A percentile compares a stretch with the other conserved stretches of the same genome.
Conservation (phyloP, 2,888 invertebrate genomes). For the Lepidochitona cinerea region DNA sequence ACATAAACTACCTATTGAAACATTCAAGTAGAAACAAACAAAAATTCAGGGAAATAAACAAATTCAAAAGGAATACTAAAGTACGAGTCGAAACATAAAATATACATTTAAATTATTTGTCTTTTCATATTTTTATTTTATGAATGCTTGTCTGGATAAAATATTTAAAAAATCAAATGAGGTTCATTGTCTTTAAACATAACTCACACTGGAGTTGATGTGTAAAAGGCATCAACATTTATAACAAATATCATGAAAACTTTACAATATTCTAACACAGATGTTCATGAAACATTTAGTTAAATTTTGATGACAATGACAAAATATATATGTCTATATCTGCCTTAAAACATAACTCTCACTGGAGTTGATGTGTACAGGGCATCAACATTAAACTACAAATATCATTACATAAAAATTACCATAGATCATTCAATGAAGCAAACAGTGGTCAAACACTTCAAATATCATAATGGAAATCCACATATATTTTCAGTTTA, state of each 20-base stretch:
- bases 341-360: neutral
- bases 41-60: no score
- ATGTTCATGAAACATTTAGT: no score
- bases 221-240: neutral
- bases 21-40: neutral
- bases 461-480: neutral
- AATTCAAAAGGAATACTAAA: no score
- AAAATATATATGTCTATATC: neutral
- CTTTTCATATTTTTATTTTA: no score
- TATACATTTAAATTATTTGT: no score
- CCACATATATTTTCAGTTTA: neutral
- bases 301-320: no score
- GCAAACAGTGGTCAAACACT: no score
- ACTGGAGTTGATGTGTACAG: constrained; percentile 2
- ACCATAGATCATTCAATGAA: no score
- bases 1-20: neutral
- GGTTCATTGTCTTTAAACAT: neutral
- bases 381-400: neutral
- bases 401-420: neutral
- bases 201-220: constrained; percentile 1
- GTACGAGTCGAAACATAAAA: no score
- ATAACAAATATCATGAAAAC: neutral
- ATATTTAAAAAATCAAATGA: no score
- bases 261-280: neutral
- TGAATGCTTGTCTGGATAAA: no score